Evolutionary conservation across 2,888 invertebrate species (phyloP).

Genomic region (Chalcis sispes): DNA sequence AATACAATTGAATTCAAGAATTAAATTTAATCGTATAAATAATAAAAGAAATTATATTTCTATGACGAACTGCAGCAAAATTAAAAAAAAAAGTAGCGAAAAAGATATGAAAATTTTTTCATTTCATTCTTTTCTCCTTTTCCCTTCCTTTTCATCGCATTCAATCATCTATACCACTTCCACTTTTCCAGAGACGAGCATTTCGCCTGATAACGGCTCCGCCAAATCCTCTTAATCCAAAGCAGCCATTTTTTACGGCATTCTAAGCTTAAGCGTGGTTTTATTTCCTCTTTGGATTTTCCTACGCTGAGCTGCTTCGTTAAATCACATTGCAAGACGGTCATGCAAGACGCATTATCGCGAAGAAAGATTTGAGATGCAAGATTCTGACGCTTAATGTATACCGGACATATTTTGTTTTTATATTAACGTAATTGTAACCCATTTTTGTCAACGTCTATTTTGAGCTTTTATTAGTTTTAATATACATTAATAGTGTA

Average conservation of each 20-base stretch:
- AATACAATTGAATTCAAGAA: too few species aligned
- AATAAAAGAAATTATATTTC: too few species aligned
- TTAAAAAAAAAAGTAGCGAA: conserved; percentile 20
- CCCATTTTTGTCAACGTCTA: too few species aligned
- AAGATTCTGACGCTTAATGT: conserved; percentile 6
- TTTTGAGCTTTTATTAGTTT: too few species aligned
- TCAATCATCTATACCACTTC: conserved; percentile 53
- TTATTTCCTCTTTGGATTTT: conserved; percentile 59
- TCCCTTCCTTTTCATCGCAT: conserved; percentile 44
- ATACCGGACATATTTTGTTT: conserved; percentile 8
- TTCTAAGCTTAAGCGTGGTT: conserved; percentile 59
- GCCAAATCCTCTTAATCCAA: conserved; percentile 63
- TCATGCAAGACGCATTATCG: conserved; percentile 52
- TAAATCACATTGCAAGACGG: conserved; percentile 55
- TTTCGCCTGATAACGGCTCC: conserved; percentile 61
- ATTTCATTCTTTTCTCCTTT: conserved; percentile 16
- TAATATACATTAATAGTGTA: too few species aligned
- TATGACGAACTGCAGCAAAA: conserved; percentile 8
- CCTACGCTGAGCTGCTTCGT: conserved; percentile 51
- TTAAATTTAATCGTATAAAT: too few species aligned
- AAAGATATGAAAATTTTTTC: conserved; percentile 34
- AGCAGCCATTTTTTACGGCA: conserved; percentile 62
- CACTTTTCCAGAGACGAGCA: conserved; percentile 49
- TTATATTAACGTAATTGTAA: background rate
- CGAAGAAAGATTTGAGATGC: conserved; percentile 39